A percentile compares a stretch with the other conserved stretches of the same genome.
These are phyloP conservation scores for Diacarnus erythraeanus DNA, from an alignment of 37 sponge, comb jelly and placozoan species.

Conservation along the genomic window DNA sequence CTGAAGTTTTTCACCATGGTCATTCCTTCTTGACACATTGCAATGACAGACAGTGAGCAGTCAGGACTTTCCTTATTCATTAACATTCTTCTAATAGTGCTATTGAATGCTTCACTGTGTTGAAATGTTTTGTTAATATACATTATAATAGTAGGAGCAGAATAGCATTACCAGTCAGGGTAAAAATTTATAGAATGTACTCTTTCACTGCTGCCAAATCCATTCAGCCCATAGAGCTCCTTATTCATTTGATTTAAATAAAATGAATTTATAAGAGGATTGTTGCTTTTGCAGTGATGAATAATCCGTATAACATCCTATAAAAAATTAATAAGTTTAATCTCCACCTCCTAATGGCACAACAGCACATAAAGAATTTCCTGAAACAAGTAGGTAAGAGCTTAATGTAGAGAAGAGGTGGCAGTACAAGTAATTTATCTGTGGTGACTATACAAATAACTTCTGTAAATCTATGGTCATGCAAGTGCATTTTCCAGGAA, in stretches of 20 bases:
- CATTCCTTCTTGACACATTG: slow-evolving; percentile 49
- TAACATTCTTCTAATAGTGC: slow-evolving; percentile 16
- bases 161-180: slow-evolving; percentile 48
- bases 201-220: background rate
- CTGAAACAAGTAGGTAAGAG: too few species aligned
- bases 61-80: slow-evolving; percentile 2
- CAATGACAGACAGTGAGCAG: slow-evolving; percentile 35
- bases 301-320: background rate
- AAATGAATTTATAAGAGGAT: background rate
- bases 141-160: background rate
- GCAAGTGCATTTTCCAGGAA: too few species aligned
- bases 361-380: too few species aligned
- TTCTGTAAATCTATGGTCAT: too few species aligned
- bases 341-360: too few species aligned
- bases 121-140: too few species aligned
- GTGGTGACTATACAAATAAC: too few species aligned
- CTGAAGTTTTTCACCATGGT: background rate
- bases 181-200: slow-evolving; percentile 26
- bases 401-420: too few species aligned
- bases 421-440: too few species aligned
- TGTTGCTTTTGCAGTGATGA: background rate
- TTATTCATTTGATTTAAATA: background rate
- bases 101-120: slow-evolving; percentile 23
- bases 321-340: too few species aligned
- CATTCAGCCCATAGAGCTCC: slow-evolving; percentile 19